Evolutionary conservation across 2,797 vertebrate genomes (phyloP).

Genomic region (Tapera naevia): DNA sequence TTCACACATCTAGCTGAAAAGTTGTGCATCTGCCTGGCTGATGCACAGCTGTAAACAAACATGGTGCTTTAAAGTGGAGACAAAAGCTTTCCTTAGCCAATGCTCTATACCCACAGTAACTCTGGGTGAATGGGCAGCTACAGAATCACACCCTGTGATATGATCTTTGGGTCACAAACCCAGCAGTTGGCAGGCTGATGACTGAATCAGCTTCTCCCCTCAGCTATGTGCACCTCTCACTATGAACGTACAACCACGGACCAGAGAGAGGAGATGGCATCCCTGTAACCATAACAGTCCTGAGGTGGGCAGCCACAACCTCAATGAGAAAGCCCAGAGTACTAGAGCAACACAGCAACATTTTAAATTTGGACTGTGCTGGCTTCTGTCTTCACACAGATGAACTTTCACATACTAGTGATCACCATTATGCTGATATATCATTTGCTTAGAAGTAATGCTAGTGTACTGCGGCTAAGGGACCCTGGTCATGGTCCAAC

Average conservation of each 20-base stretch:
- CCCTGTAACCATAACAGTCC: not conserved
- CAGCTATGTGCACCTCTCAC: not conserved
- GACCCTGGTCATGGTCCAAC: not conserved
- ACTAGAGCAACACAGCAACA: not conserved
- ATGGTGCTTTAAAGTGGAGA: not conserved
- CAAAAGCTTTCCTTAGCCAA: not conserved
- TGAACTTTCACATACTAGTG: not conserved
- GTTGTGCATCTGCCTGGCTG: not conserved
- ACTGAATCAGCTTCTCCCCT: not conserved
- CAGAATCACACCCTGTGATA: not conserved
- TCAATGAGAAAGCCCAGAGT: rapidly evolving
- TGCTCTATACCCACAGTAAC: not conserved
- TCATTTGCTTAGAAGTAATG: not conserved
- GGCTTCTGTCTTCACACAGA: not conserved
- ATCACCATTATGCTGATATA: too few species aligned
- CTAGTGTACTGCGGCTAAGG: not conserved
- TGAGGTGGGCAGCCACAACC: rapidly evolving
- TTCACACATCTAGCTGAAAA: not conserved
- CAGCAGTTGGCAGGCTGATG: rapidly evolving
- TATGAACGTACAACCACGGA: not conserved
- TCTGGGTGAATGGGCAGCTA: not conserved
- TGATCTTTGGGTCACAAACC: not conserved
- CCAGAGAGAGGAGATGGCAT: not conserved
- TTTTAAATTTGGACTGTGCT: not conserved
- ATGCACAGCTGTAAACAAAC: not conserved